These are phyloP conservation scores for Morone chrysops DNA, from an alignment of 2,113 vertebrate species.

Conservation along the genomic window DNA sequence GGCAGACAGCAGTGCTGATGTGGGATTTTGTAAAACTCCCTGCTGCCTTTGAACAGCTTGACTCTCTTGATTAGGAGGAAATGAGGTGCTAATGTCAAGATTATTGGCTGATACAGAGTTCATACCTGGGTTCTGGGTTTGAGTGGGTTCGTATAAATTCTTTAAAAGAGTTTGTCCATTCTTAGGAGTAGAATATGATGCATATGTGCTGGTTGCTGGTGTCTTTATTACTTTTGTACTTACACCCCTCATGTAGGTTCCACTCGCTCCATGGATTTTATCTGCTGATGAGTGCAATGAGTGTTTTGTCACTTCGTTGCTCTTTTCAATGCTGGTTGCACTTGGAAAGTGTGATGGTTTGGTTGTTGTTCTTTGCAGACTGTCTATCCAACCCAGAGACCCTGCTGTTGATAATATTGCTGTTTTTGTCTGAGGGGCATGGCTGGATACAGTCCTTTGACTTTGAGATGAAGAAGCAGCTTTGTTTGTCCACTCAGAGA, in stretches of 20 bases:
- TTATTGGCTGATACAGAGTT: constrained; percentile 26
- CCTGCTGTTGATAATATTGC: constrained; percentile 33
- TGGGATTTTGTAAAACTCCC: constrained; percentile 45
- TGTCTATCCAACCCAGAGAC: constrained; percentile 26
- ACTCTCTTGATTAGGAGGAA: constrained; percentile 49
- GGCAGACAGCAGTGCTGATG: constrained; percentile 60
- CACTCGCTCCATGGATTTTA: constrained; percentile 22
- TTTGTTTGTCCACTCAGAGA: constrained; percentile 42
- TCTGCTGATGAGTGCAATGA: constrained; percentile 14
- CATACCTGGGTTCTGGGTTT: constrained; percentile 16
- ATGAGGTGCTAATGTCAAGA: constrained; percentile 47
- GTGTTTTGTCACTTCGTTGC: constrained; percentile 35
- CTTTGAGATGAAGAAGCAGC: constrained; percentile 23
- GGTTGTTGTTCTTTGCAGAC: constrained; percentile 24
- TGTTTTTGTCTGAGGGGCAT: constrained; percentile 31
- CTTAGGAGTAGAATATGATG: constrained; percentile 15
- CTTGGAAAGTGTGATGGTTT: constrained; percentile 19
- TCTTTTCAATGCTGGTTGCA: constrained; percentile 36
- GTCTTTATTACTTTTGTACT: constrained; percentile 11
- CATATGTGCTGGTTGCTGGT: constrained; percentile 21
- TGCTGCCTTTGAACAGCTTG: constrained; percentile 63
- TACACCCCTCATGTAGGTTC: constrained; percentile 18
- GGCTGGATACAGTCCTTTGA: constrained; percentile 23
- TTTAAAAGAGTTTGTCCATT: constrained; percentile 19
- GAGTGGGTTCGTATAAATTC: constrained; percentile 21